Evolutionary conservation across 2,797 vertebrate species (phyloP).

Genomic region (Megalops cyprinoides): DNA sequence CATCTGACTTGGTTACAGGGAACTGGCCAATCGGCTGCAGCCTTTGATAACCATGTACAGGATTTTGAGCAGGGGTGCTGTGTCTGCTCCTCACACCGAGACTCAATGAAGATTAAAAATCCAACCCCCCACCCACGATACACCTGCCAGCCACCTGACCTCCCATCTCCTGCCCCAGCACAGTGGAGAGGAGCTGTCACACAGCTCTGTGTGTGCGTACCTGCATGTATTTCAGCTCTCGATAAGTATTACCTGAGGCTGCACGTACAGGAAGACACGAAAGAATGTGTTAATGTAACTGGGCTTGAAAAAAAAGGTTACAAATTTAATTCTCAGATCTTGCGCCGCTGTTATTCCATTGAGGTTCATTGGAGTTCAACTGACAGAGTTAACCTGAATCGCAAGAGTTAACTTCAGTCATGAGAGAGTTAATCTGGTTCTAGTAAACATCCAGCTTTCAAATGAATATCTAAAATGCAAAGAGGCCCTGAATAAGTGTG

Average conservation of each 20-base stretch:
- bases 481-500: too few relatives aligned
- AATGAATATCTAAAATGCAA: too few relatives aligned
- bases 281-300: too few relatives aligned
- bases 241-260: background rate
- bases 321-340: background rate
- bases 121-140: background rate
- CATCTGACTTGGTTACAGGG: background rate
- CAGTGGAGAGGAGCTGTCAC: background rate
- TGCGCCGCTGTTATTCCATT: too few relatives aligned
- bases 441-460: too few relatives aligned
- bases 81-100: background rate
- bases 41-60: background rate
- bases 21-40: constrained; percentile 3
- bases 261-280: too few relatives aligned
- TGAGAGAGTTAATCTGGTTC: too few relatives aligned
- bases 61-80: background rate
- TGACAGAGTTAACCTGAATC: too few relatives aligned
- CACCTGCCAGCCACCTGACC: constrained; percentile 23
- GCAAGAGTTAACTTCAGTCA: too few relatives aligned
- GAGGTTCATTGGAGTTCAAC: too few relatives aligned
- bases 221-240: background rate
- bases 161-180: background rate
- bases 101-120: constrained; percentile 34
- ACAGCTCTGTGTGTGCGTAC: background rate
- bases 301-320: background rate